phyloP scores from a whole-genome alignment of 92 coral and sea anemone species.

The Anthopleura xanthogrammica region DNA sequence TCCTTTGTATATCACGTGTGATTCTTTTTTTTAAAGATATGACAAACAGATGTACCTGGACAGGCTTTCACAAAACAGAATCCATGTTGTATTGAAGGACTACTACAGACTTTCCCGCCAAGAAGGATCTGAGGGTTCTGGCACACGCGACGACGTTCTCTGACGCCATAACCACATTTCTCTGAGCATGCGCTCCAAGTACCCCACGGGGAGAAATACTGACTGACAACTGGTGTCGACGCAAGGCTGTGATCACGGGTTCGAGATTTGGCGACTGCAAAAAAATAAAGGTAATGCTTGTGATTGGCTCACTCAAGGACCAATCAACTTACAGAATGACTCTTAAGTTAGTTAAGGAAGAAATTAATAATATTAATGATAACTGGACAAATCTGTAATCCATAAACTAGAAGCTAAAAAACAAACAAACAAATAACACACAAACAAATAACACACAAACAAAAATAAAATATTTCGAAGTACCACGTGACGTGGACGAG shows the following conservation, averaged over 20 bases:
- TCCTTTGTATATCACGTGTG: neutral
- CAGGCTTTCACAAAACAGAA: conserved; percentile 53
- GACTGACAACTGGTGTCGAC: conserved; percentile 32
- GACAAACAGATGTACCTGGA: conserved; percentile 38
- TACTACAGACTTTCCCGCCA: conserved; percentile 46
- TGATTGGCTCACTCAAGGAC: too few species aligned
- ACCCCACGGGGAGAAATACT: conserved; percentile 64
- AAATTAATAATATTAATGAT: too few species aligned
- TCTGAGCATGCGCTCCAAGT: conserved; percentile 79
- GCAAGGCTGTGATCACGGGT: conserved; percentile 19
- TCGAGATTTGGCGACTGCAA: conserved; percentile 15
- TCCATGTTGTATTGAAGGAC: conserved; percentile 57
- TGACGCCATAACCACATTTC: conserved; percentile 70
- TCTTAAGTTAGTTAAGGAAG: too few species aligned
- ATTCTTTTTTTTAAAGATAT: neutral
- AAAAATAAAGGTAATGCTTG: neutral
- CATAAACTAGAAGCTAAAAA: too few species aligned
- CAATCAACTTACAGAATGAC: too few species aligned
- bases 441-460: too few species aligned
- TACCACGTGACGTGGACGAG: too few species aligned
- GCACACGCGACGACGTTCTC: conserved; percentile 66
- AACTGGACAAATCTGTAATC: too few species aligned
- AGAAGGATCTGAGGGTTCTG: conserved; percentile 58
- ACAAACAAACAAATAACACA: too few species aligned
- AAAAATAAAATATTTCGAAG: too few species aligned